phyloP scores from a whole-genome alignment of 2,888 invertebrate genomes.

The Melolontha melolontha region DNA sequence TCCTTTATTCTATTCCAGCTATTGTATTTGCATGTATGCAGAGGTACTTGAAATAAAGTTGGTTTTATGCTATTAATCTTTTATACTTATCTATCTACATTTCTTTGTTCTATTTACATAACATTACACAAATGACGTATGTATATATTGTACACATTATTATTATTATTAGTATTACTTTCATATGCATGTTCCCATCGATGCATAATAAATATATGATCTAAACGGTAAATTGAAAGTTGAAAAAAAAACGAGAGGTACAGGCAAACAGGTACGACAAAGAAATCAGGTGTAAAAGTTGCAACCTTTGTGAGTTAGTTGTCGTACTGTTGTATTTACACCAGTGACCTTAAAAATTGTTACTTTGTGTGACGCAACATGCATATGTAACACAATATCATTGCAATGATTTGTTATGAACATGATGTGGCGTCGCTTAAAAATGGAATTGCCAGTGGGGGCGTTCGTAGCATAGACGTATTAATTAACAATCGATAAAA shows the following conservation, averaged over 20 bases:
- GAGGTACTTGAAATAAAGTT: not conserved
- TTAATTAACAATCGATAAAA: too few relatives aligned
- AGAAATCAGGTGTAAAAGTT: constrained; percentile 37
- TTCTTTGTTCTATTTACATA: too few relatives aligned
- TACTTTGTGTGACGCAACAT: constrained; percentile 25
- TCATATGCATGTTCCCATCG: not conserved
- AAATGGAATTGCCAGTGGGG: too few relatives aligned
- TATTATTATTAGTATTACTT: not conserved
- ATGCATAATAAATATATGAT: not conserved
- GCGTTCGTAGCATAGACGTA: too few relatives aligned
- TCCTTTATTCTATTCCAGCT: constrained; percentile 9
- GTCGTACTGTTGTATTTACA: constrained; percentile 16
- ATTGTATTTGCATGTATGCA: not conserved
- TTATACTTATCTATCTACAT: too few relatives aligned
- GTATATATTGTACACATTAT: too few relatives aligned
- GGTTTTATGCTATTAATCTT: too few relatives aligned
- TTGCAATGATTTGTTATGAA: constrained; percentile 2
- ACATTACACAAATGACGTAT: not conserved
- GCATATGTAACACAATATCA: constrained; percentile 7
- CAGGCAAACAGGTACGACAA: constrained; percentile 3
- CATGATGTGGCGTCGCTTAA: too few relatives aligned
- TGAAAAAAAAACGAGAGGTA: not conserved
- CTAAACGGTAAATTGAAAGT: not conserved
- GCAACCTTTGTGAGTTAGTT: constrained; percentile 10
- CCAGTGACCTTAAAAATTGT: constrained; percentile 32